phyloP scores from a whole-genome alignment of 2,797 vertebrate genomes.

The Parambassis ranga region DNA sequence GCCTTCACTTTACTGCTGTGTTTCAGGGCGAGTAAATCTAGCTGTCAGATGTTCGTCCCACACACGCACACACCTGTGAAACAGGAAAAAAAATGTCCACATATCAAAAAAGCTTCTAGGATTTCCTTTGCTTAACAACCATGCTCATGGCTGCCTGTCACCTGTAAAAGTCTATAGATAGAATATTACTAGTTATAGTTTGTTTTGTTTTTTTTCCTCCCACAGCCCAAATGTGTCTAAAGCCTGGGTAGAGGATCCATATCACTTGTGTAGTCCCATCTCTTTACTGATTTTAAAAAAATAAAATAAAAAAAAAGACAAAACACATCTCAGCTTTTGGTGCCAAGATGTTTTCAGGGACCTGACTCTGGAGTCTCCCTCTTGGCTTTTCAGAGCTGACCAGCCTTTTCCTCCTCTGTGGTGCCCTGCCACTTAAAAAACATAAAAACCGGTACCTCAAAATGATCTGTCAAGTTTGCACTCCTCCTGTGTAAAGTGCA shows the following conservation, averaged over 20 bases:
- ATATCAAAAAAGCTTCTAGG: no score
- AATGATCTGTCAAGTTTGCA: constrained; percentile 55
- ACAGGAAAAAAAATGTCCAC: no score
- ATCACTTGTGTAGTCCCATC: constrained; percentile 1
- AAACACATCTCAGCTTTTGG: constrained; percentile 32
- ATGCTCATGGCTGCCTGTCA: neutral
- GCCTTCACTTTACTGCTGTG: constrained; percentile 1
- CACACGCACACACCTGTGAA: neutral
- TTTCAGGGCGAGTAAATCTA: constrained; percentile 12
- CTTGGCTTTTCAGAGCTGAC: constrained; percentile 29
- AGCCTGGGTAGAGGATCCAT: constrained; percentile 2
- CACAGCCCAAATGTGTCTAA: constrained; percentile 5
- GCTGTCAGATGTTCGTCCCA: constrained; percentile 10
- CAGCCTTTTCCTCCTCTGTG: constrained; percentile 43
- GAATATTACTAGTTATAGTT: constrained; percentile 31
- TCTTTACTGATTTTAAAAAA: neutral
- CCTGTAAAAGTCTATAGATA: constrained; percentile 50
- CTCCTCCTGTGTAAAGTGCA: constrained; percentile 56
- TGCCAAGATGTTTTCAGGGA: constrained; percentile 35
- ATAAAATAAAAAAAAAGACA: neutral
- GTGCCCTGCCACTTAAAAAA: constrained; percentile 67
- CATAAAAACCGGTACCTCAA: constrained; percentile 68
- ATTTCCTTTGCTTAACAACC: no score
- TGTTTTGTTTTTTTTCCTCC: neutral
- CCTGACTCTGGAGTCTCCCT: neutral